Conservation (phyloP, 2,888 invertebrate genomes). For the Coleophora flavipennella region DNA sequence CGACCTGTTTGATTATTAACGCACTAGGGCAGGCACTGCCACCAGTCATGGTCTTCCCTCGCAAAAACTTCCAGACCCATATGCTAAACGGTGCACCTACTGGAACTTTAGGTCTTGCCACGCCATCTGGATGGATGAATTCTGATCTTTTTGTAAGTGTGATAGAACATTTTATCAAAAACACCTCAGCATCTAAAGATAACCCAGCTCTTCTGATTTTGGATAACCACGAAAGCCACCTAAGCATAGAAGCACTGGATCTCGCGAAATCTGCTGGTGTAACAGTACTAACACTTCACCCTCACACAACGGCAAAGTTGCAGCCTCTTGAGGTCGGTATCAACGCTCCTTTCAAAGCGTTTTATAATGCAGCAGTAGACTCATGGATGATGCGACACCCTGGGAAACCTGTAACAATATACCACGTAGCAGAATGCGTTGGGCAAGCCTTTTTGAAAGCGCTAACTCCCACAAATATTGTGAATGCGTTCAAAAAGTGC, state of each 20-base stretch:
- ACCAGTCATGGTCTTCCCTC: slow-evolving; percentile 8
- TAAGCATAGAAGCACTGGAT: slow-evolving; percentile 6
- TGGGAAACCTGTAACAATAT: slow-evolving; percentile 36
- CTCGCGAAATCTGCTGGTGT: slow-evolving; percentile 10
- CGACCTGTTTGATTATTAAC: slow-evolving; percentile 21
- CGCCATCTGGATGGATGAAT: slow-evolving; percentile 12
- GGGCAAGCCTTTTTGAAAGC: too few species aligned
- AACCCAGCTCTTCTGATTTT: slow-evolving; percentile 7
- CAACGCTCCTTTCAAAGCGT: slow-evolving; percentile 24
- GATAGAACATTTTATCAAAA: slow-evolving; percentile 16
- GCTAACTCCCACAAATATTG: neutral
- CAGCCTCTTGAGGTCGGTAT: slow-evolving; percentile 40
- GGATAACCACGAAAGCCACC: slow-evolving; percentile 11
- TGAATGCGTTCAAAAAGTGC: neutral
- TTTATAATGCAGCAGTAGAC: slow-evolving; percentile 20
- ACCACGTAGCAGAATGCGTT: slow-evolving; percentile 35
- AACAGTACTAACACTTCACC: slow-evolving; percentile 35
- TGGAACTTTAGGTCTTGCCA: slow-evolving; percentile 5
- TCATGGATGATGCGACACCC: too few species aligned
- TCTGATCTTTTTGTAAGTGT: slow-evolving; percentile 11
- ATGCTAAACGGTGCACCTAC: slow-evolving; percentile 2
- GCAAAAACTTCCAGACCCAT: slow-evolving; percentile 4
- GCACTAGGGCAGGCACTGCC: slow-evolving; percentile 10
- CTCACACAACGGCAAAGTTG: slow-evolving; percentile 37
- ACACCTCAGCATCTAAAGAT: slow-evolving; percentile 1